These are phyloP conservation scores for Parapristionchus giblindavisi DNA, from an alignment of 2,888 invertebrate species.

Conservation along the genomic window DNA sequence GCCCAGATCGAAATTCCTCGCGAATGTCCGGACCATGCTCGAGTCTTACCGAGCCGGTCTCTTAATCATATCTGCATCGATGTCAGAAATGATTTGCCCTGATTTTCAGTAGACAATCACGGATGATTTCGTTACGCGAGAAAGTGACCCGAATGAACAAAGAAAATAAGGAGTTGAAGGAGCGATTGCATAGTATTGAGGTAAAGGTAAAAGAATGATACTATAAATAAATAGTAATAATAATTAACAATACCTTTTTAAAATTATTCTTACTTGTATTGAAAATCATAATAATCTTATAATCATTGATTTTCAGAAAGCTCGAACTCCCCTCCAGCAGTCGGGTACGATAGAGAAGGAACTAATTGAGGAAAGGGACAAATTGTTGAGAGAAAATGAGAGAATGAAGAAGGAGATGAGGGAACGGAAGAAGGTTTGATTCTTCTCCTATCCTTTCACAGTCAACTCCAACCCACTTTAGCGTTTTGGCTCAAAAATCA, in stretches of 20 bases:
- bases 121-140: constrained; percentile 45
- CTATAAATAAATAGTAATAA: not conserved
- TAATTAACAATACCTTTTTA: not conserved
- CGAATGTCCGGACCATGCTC: too few relatives aligned
- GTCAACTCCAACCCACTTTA: not conserved
- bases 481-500: too few relatives aligned
- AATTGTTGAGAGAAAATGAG: constrained; percentile 21
- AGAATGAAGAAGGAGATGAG: constrained; percentile 27
- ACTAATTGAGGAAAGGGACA: constrained; percentile 26
- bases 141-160: constrained; percentile 42
- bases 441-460: not conserved
- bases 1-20: too few relatives aligned
- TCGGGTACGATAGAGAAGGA: not conserved
- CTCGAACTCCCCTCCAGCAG: not conserved
- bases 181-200: constrained; percentile 28
- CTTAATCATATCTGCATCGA: too few relatives aligned
- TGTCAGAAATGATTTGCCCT: too few relatives aligned
- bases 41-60: too few relatives aligned
- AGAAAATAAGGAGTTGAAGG: constrained; percentile 36
- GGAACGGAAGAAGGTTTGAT: not conserved
- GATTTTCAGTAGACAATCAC: constrained; percentile 34
- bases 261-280: not conserved
- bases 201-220: not conserved
- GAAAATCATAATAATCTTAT: not conserved
- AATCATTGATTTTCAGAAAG: constrained; percentile 9